These are phyloP conservation scores for Parapsyche elsis DNA, from an alignment of 1,140 invertebrate genomes.

Conservation along the genomic window DNA sequence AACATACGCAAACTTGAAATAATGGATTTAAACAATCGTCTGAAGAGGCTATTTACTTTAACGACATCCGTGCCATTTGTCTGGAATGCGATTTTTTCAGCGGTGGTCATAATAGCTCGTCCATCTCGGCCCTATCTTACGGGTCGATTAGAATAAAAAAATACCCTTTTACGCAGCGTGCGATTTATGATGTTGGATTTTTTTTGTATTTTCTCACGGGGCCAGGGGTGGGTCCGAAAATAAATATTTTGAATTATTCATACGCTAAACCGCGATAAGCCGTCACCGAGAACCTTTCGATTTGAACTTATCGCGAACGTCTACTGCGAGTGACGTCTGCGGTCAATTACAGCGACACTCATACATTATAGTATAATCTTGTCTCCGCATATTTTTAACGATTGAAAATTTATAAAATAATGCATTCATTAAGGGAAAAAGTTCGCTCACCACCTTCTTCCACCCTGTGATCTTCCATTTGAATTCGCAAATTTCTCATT, in stretches of 20 bases:
- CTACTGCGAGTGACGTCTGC: not conserved
- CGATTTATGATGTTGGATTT: not conserved
- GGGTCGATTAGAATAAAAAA: not conserved
- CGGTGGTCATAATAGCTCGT: not conserved
- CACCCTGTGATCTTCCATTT: not conserved
- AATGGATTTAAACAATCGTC: too few relatives aligned
- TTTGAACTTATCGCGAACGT: not conserved
- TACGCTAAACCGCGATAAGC: not conserved
- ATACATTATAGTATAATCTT: not conserved
- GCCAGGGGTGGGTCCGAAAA: not conserved
- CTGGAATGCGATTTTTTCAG: not conserved
- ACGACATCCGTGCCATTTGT: too few relatives aligned
- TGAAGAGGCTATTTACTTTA: too few relatives aligned
- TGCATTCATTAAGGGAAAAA: not conserved
- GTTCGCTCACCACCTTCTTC: not conserved
- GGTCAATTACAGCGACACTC: not conserved
- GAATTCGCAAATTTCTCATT: slow-evolving; percentile 4
- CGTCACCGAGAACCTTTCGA: not conserved
- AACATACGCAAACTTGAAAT: too few relatives aligned
- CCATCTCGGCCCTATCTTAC: not conserved
- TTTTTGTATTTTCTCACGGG: not conserved
- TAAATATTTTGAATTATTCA: slow-evolving; percentile 17
- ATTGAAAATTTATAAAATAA: not conserved
- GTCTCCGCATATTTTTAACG: too few relatives aligned
- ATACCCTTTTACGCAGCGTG: not conserved